phyloP scores from a whole-genome alignment of 30 jellyfish, hydroid and myxozoan species.

The Clytia hemisphaerica region DNA sequence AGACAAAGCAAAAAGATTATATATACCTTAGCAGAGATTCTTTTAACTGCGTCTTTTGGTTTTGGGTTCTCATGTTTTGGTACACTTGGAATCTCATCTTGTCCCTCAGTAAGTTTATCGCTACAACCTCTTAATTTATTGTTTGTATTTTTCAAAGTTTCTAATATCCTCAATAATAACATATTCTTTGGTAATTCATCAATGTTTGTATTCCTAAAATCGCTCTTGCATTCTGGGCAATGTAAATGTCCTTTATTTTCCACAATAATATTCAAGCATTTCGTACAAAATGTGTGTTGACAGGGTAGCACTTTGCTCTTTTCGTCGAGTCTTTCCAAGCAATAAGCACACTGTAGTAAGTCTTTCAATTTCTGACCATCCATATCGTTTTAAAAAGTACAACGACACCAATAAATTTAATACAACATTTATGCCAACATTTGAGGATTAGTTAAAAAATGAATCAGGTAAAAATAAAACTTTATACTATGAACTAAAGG shows the following conservation, averaged over 20 bases:
- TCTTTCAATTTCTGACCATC: slow-evolving; percentile 43
- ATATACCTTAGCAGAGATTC: too few species aligned
- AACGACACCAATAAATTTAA: too few species aligned
- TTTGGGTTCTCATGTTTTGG: too few species aligned
- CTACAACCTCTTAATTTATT: too few species aligned
- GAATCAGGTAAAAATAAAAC: too few species aligned
- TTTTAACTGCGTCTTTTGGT: too few species aligned
- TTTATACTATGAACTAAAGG: too few species aligned
- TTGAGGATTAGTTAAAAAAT: too few species aligned
- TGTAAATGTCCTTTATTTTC: slow-evolving; percentile 60
- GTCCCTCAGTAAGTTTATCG: too few species aligned
- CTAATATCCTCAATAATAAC: slow-evolving; percentile 52
- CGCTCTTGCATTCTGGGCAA: slow-evolving; percentile 89
- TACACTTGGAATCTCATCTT: too few species aligned
- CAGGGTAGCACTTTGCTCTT: slow-evolving; percentile 85
- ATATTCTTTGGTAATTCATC: slow-evolving; percentile 66
- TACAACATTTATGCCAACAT: too few species aligned
- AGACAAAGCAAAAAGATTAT: too few species aligned
- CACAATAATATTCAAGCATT: slow-evolving; percentile 46
- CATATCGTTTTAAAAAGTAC: slow-evolving; percentile 14
- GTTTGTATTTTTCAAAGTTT: slow-evolving; percentile 22
- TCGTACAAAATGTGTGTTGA: slow-evolving; percentile 77
- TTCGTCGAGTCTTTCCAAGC: slow-evolving; percentile 71
- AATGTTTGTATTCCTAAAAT: slow-evolving; percentile 35
- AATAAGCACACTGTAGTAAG: slow-evolving; percentile 58